A percentile compares a stretch with the other conserved stretches of the same genome.
These are phyloP conservation scores for Phortica magna DNA, from an alignment of 2,888 invertebrate species.

Conservation along the genomic window DNA sequence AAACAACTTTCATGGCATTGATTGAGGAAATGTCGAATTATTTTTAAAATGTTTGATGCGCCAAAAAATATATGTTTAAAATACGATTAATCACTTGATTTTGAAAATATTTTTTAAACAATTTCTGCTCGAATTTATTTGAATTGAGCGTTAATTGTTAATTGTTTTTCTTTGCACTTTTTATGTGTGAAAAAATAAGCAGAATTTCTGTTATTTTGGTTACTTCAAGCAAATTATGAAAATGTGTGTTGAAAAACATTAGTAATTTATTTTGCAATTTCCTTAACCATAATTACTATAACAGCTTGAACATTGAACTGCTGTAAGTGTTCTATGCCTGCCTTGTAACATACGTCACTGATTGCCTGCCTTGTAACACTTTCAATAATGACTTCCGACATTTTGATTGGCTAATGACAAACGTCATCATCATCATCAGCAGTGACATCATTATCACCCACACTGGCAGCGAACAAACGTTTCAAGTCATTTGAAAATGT, in stretches of 20 bases:
- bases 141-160: slow-evolving; percentile 10
- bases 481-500: slow-evolving; percentile 30
- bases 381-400: background rate
- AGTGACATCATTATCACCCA: background rate
- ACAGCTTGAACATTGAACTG: no score
- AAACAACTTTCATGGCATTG: slow-evolving; percentile 54
- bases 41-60: slow-evolving; percentile 48
- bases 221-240: no score
- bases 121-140: slow-evolving; percentile 6
- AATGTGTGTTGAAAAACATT: no score
- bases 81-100: background rate
- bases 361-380: no score
- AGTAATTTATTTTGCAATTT: no score
- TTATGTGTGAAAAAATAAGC: no score
- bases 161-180: background rate
- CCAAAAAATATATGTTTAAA: background rate
- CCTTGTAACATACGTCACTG: no score
- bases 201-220: no score
- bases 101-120: slow-evolving; percentile 10
- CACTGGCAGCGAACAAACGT: slow-evolving; percentile 59
- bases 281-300: no score
- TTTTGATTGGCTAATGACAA: background rate
- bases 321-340: no score
- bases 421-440: background rate
- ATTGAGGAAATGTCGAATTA: slow-evolving; percentile 66